Evolutionary conservation across 2,113 vertebrate species (phyloP).

Genomic region (Bufo gargarizans): DNA sequence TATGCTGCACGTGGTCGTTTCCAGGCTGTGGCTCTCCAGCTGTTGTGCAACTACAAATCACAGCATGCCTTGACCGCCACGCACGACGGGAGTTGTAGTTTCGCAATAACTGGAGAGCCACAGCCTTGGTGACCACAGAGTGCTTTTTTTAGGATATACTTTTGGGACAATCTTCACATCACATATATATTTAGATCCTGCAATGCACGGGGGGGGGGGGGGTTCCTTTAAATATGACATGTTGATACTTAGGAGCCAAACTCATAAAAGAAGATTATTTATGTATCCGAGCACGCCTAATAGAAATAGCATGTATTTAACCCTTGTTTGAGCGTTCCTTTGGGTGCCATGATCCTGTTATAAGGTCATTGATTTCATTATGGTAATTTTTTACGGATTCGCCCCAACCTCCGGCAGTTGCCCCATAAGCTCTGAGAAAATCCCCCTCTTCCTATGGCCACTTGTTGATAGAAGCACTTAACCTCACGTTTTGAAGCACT

Average conservation of each 20-base stretch:
- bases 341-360: conserved; percentile 9
- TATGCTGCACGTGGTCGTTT: background rate
- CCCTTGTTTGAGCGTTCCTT: conserved; percentile 14
- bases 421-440: conserved; percentile 22
- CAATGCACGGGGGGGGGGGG: background rate
- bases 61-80: too few relatives aligned
- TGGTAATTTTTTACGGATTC: conserved; percentile 38
- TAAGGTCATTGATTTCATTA: background rate
- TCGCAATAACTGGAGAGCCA: too few relatives aligned
- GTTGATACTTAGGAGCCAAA: background rate
- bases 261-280: background rate
- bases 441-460: conserved; percentile 59
- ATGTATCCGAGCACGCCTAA: background rate
- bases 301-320: conserved; percentile 22
- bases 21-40: background rate
- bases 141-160: background rate
- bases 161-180: background rate
- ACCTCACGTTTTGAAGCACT: conserved; percentile 49
- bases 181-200: background rate
- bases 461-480: conserved; percentile 67
- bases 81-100: too few relatives aligned
- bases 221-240: background rate
- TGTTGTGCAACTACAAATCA: too few relatives aligned
- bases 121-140: background rate
- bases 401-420: background rate